phyloP scores from a whole-genome alignment of 2,888 invertebrate genomes.

The Chrysomela aeneicollis region DNA sequence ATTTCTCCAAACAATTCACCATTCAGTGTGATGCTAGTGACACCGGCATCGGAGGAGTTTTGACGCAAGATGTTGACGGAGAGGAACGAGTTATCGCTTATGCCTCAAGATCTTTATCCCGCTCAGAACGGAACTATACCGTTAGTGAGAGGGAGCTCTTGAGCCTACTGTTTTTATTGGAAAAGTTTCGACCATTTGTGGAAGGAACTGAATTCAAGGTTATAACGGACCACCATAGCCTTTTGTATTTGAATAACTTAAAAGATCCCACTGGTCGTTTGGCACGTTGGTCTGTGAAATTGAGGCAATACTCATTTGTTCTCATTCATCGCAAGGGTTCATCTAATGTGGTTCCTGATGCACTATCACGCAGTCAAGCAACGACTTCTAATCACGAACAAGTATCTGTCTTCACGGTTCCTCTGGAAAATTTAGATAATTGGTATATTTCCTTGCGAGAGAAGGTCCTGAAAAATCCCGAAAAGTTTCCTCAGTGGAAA shows the following conservation, averaged over 20 bases:
- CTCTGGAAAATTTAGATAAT: constrained; percentile 15
- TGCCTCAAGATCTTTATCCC: constrained; percentile 30
- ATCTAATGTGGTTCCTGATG: constrained; percentile 25
- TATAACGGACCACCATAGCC: constrained; percentile 43
- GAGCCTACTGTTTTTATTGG: constrained; percentile 28
- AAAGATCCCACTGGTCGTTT: constrained; percentile 45
- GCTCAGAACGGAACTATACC: constrained; percentile 27
- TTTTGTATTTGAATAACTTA: constrained; percentile 43
- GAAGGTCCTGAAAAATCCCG: constrained; percentile 22
- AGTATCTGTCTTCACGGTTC: constrained; percentile 1
- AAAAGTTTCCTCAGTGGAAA: constrained; percentile 28
- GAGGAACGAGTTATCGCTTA: constrained; percentile 32
- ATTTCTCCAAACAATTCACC: constrained; percentile 43
- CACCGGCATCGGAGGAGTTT: constrained; percentile 40
- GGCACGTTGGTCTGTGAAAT: constrained; percentile 38
- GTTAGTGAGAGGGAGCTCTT: constrained; percentile 35
- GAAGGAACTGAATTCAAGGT: constrained; percentile 44
- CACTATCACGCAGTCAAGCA: constrained; percentile 12
- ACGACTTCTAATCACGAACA: background rate
- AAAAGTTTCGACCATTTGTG: constrained; percentile 39
- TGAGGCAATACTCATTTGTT: constrained; percentile 23
- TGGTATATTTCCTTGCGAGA: constrained; percentile 22
- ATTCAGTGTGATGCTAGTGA: constrained; percentile 45
- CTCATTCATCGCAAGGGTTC: constrained; percentile 24
- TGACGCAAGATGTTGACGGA: constrained; percentile 24